Evolutionary conservation across 2,888 invertebrate genomes (phyloP).

Genomic region (Frankliniella fusca): DNA sequence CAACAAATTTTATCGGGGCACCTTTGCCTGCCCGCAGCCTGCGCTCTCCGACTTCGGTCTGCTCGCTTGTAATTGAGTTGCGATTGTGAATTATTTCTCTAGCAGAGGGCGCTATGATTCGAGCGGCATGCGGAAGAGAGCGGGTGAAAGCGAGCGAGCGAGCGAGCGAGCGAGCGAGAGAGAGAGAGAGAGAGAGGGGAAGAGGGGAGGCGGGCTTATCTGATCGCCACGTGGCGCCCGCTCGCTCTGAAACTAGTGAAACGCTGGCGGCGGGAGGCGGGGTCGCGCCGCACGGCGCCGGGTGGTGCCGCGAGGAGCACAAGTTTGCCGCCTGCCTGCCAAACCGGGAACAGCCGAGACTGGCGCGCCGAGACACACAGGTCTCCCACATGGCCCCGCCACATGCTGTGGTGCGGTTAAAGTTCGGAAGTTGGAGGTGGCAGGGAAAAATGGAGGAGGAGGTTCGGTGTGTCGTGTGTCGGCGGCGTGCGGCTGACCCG

Average conservation of each 20-base stretch:
- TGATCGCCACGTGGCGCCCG: neutral
- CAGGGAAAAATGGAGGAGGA: too few species aligned
- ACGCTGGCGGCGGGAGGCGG: neutral
- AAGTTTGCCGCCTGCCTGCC: neutral
- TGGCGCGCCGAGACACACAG: neutral
- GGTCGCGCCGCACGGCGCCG: neutral
- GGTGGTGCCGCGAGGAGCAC: neutral
- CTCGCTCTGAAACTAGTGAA: neutral
- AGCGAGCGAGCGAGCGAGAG: neutral
- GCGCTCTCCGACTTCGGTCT: neutral
- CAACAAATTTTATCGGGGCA: too few species aligned
- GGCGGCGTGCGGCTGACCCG: too few species aligned
- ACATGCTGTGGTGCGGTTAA: too few species aligned
- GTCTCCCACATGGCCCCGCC: too few species aligned
- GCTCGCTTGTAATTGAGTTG: too few species aligned
- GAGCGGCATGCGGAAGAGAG: neutral
- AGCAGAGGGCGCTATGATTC: too few species aligned
- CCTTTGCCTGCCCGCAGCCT: too few species aligned
- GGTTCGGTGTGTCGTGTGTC: too few species aligned
- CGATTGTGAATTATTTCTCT: too few species aligned
- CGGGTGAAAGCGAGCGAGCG: neutral
- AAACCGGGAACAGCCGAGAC: neutral
- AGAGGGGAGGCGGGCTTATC: neutral
- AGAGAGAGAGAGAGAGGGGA: conserved; percentile 10
- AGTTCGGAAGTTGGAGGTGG: too few species aligned